Evolutionary conservation across 1,140 invertebrate species (phyloP), one percentile per base, ranked within the genome.

Genomic region (Frieseomelitta varia): DNA sequence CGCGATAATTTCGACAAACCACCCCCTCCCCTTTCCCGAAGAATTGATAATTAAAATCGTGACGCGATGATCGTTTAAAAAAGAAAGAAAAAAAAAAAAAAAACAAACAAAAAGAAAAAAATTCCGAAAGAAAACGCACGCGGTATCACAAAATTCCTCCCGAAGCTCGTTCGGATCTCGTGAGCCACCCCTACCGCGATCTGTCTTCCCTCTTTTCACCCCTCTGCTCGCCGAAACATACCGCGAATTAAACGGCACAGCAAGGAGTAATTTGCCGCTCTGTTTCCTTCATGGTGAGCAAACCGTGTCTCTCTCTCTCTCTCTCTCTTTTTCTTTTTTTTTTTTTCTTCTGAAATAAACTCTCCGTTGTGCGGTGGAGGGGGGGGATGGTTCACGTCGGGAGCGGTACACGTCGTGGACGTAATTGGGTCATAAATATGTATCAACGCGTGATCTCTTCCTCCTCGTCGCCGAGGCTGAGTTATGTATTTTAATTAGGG

Each of bases 381-480:
- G n/a, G n/a, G n/a, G n/a, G n/a, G n/a, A n/a, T n/a, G n/a, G n/a
- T 78, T 83, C 58, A 63, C 56, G 77, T n/a, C n/a, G n/a, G n/a
- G n/a, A n/a, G n/a, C 61, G n/a, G 39, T 68, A 47, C 34, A 24
- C 69, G 69, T 34, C 71, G 78, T 61, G 24, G 79, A 75, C 79
- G 61, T 76, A 82, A 82, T 85, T 76, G 73, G 73, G 65, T 77
- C 69, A 84, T 84, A 84, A 84, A 84, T 84, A 84, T 84, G 68
- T 84, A 80, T 84, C 77, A 84, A 74, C 77, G 77, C 58, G 61
- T 73, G 69, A 73, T 84, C 78, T 80, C 69, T 51, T 84, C 72
- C 77, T 76, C 11, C 56, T n/a, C 30, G 15, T 34, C 34, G 17
- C 6, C 10, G 71, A 47, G 39, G 4, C 30, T 61, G 39, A 81